Base-by-base conservation (phyloP, 2,113 vertebrate species). In the Trichomycterus rosablanca region DNA sequence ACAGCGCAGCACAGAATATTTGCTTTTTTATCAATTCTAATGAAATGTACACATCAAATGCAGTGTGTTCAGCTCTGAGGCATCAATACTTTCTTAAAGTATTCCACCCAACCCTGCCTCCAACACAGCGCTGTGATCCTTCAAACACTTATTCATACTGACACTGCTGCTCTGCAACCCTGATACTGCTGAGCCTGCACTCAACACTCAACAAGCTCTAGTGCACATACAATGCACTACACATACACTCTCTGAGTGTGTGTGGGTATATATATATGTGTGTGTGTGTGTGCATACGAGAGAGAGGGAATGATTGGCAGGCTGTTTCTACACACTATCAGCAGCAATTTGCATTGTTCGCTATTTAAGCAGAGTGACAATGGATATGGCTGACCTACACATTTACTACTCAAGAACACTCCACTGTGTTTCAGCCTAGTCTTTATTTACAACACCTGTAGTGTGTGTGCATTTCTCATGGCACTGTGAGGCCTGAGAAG, bases 171-270 rank as follows among this genome's bases (percentile, higher is more conserved):
- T 26, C 20, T 26, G 14, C 39, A 56, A 26, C 15, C 20, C 34
- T 39, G 43, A 65, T 65, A 54, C 32, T 34, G 52, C 51, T 64
- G 30, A 48, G 43, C 15, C 52, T n/a, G 42, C 26, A 53, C 43
- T 19, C 20, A 20, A 48, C 30, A 48, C 20, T 43, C 16, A 9
- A 63, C 18, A 34, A 46, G 6, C n/a, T 18, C 26, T 43, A 12
- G 10, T 53, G 40, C 18, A 44, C 45, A 58, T 28, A 58, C 35
- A 43, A 6, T 6, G 22, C 1, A 58, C 35, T 34, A 6, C 4
- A 16, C 1, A 14, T 24, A 19, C 10, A 4, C 3, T 39, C 22
- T 22, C 16, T 14, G 18, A 40, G n/a, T 42, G 35, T 11, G 24
- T 30, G 39, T 45, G 11, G 32, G 18, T 11, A 18, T 28, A 45